Percentiles rank a stretch among this genome's conserved stretches.
Evolutionary conservation across 1,140 invertebrate species (phyloP).

Genomic region (Aleiodes sp.): DNA sequence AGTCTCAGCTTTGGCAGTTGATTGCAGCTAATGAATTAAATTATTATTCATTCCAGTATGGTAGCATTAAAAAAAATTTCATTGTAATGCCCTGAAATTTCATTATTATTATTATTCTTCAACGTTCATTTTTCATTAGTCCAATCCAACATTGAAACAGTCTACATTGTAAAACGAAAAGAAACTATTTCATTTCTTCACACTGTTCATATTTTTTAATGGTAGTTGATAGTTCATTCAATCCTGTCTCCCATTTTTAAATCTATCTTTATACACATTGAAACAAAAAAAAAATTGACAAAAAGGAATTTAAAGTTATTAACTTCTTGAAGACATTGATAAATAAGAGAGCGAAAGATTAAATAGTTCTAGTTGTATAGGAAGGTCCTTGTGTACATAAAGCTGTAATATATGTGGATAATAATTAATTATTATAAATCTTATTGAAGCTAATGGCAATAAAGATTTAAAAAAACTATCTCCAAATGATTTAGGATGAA

Average conservation of each 20-base stretch:
- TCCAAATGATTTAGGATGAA: slow-evolving; percentile 47
- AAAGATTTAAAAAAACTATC: slow-evolving; percentile 51
- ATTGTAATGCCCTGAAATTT: slow-evolving; percentile 48
- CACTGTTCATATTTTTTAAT: slow-evolving; percentile 37
- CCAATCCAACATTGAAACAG: too few species aligned
- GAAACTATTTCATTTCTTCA: slow-evolving; percentile 35
- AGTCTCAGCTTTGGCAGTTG: slow-evolving; percentile 19
- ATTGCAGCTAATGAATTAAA: slow-evolving; percentile 22
- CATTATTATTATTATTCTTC: too few species aligned
- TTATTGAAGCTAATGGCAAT: slow-evolving; percentile 57
- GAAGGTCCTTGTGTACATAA: slow-evolving; percentile 58
- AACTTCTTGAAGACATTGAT: slow-evolving; percentile 38
- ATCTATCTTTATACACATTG: slow-evolving; percentile 36
- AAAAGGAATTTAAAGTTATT: slow-evolving; percentile 33
- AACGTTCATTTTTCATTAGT: too few species aligned
- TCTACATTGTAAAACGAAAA: slow-evolving; percentile 11
- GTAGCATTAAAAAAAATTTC: background rate
- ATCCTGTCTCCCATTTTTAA: slow-evolving; percentile 36
- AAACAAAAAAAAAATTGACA: background rate
- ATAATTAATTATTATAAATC: slow-evolving; percentile 56
- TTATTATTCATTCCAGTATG: slow-evolving; percentile 28
- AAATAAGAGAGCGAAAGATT: background rate
- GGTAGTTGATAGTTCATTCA: slow-evolving; percentile 22
- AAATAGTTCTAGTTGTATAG: slow-evolving; percentile 46
- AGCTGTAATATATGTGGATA: slow-evolving; percentile 64